These are phyloP conservation scores for Fistularia commersonii DNA, from an alignment of 2,797 vertebrate genomes.

Conservation along the genomic window DNA sequence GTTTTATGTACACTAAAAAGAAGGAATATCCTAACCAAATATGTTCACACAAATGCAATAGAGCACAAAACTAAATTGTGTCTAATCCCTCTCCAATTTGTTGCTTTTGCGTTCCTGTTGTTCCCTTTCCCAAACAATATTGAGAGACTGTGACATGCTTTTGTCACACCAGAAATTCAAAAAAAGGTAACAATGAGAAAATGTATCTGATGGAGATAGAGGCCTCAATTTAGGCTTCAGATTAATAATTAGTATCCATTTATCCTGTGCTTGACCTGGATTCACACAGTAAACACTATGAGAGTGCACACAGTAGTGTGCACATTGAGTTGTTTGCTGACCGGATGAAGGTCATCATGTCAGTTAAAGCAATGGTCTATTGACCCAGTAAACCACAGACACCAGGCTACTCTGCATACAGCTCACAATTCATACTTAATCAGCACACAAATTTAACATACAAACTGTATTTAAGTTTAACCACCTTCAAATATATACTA, in stretches of 20 bases:
- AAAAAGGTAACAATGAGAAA: conserved; percentile 1
- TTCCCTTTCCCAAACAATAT: conserved; percentile 1
- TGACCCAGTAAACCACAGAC: conserved; percentile 53
- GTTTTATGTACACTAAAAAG: too few relatives aligned
- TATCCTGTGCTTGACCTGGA: conserved; percentile 7
- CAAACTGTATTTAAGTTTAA: conserved; percentile 37
- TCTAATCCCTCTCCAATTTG: too few relatives aligned
- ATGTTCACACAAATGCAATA: neutral
- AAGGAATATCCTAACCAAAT: conserved; percentile 9
- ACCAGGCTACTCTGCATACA: conserved; percentile 10
- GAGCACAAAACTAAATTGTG: too few relatives aligned
- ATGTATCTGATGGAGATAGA: neutral
- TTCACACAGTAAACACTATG: conserved; percentile 30
- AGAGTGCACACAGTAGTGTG: conserved; percentile 25
- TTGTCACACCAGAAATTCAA: conserved; percentile 1
- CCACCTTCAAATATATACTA: conserved; percentile 24
- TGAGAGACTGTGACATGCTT: conserved; percentile 5
- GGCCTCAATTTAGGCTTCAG: conserved; percentile 6
- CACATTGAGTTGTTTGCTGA: conserved; percentile 37
- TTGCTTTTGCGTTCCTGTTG: too few relatives aligned
- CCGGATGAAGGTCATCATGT: conserved; percentile 55
- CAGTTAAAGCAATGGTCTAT: conserved; percentile 42
- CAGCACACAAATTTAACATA: conserved; percentile 25
- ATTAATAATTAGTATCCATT: conserved; percentile 22
- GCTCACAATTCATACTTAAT: conserved; percentile 44